Evolutionary conservation across 2,113 vertebrate genomes (phyloP).

Genomic region (Oncorhynchus mykiss): DNA sequence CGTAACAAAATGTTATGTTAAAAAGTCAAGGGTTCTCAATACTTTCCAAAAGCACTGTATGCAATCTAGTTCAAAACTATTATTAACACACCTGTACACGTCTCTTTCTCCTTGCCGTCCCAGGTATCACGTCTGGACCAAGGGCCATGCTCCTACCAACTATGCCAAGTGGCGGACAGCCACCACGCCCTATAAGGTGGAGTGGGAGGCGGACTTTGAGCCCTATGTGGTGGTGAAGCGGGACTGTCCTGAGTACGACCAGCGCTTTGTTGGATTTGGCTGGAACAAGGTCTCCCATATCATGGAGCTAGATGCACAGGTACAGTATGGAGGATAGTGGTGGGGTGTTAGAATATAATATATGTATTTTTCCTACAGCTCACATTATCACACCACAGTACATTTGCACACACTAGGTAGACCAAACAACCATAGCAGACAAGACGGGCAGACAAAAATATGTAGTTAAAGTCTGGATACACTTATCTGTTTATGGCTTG

Average conservation of each 20-base stretch:
- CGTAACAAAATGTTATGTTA: too few relatives aligned
- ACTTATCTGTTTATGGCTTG: not conserved
- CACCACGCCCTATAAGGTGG: conserved; percentile 84
- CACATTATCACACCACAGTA: not conserved
- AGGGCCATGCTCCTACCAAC: conserved; percentile 88
- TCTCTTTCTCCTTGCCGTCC: not conserved
- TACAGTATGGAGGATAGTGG: conserved; percentile 47
- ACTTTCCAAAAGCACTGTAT: too few relatives aligned
- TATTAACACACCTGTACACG: not conserved
- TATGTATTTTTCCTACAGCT: too few relatives aligned
- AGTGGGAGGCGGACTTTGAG: conserved; percentile 92
- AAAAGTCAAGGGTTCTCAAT: too few relatives aligned
- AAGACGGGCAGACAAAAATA: too few relatives aligned
- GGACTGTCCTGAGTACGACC: conserved; percentile 91
- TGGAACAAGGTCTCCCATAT: conserved; percentile 98
- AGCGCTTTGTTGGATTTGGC: conserved; percentile 94
- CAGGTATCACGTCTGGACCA: conserved; percentile 95
- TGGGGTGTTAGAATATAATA: not conserved
- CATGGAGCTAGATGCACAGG: conserved; percentile 95
- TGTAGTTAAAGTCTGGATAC: not conserved
- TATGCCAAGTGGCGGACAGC: conserved; percentile 93
- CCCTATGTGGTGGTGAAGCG: conserved; percentile 91
- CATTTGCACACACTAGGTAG: not conserved
- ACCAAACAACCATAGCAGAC: too few relatives aligned
- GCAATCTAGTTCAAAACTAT: not conserved